Base-by-base conservation (phyloP, 1,140 invertebrate genomes). In the Ips nitidus region DNA sequence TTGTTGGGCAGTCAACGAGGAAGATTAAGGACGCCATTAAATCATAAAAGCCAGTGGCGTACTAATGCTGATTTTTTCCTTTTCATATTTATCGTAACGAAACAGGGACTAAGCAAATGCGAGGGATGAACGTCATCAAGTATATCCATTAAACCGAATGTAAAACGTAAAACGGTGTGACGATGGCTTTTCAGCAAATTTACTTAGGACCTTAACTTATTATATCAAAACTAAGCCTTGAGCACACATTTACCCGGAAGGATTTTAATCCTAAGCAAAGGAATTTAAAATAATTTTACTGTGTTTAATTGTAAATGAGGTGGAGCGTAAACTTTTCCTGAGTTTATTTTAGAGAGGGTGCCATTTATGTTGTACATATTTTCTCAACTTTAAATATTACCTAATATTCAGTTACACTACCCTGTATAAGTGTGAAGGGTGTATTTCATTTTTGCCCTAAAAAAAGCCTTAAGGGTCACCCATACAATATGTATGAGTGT, bases 201-300 rank as follows among this genome's bases (percentile, higher is more conserved):
- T 57, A 57, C 55, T 57, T 57, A 57, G 55, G 55, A 57, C 39
- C 39, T 57, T 40, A 57, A 40, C 36, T 57, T 57, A 57, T 57
- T 38, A 37, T 57, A 39, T 39, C 39, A 57, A 57, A 57, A 57
- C 55, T 57, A 55, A 36, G 55, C 39, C 55, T 3, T 40, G 55
- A 39, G 38, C 39, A 40, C 39, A 57, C 55, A 57, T 57, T 40
- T 39, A n/a, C 55, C 5, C 38, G n/a, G 41, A 57, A 37, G 22
- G 55, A 57, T 57, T 57, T 57, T 57, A 40, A 40, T 57, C 55
- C 55, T 39, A 57, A 39, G n/a, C 38, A 57, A 57, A 57, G 36
- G 38, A 57, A 39, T 39, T 57, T 57, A 57, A 57, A 57, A 57
- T 40, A 40, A 57, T 57, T 57, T 57, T 6, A 57, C 22, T 40